Evolutionary conservation across 2,113 vertebrate species (phyloP), one percentile per base, ranked within the genome.

Genomic region (Nestor notabilis): DNA sequence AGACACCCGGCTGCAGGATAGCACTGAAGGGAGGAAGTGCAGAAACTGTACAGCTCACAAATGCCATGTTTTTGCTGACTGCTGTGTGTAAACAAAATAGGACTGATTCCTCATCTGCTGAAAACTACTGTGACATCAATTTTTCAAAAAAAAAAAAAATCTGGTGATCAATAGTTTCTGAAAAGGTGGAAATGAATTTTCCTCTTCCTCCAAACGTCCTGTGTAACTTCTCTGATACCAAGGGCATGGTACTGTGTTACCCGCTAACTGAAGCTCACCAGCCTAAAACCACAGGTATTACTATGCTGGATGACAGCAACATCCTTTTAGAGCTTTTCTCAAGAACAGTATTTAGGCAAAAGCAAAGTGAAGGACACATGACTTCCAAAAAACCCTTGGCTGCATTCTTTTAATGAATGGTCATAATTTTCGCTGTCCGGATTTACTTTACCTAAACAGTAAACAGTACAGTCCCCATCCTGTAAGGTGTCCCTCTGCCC

Each of bases 121-220:
- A 95, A 96, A 92, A 79, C 63, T 81, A 44, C 41, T 43, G 31
- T 28, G 25, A 53, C 47, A 79, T 46, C 50, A 55, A 3, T 88
- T 69, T 76, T 44, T 43, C 5, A 0, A 0, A 55, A 89, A 79
- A 0, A 0, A 55, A 89, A 79, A 50, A 60, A 33, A 50, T 3
- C 29, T 5, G 23, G 25, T 55, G 29, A 83, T 61, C 61, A 60
- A 68, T 23, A 31, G 25, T 52, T 94, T 80, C 79, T 64, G n/a
- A 77, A 79, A 88, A 37, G 12, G 35, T 3, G 69, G 47, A 90
- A 35, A 11, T 47, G 56, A 69, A 76, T 83, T 83, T 61, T 41
- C 13, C 28, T 16, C 29, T 85, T 64, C 27, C 27, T 91, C 52
- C 66, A 76, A 74, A 88, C 27, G 31, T 18, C 16, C 37, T 60